Evolutionary conservation across 2,797 vertebrate genomes (phyloP).

Genomic region (Cyclura pinguis): DNA sequence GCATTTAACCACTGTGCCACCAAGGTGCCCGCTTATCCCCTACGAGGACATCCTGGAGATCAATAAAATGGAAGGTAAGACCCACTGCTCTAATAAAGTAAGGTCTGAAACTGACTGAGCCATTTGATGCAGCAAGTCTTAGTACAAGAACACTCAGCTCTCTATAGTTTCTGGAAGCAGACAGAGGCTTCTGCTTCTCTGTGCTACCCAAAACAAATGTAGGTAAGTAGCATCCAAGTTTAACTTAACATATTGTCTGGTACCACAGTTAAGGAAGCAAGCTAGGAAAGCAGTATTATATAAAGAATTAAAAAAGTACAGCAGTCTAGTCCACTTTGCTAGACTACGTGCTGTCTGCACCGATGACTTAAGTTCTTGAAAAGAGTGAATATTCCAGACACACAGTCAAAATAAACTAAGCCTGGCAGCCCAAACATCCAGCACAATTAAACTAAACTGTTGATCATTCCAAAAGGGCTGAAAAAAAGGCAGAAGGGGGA

Average conservation of each 20-base stretch:
- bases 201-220: fast-evolving
- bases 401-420: slow-evolving; percentile 77
- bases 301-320: slow-evolving; percentile 26
- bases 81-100: no score
- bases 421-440: slow-evolving; percentile 72
- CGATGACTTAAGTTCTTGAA: slow-evolving; percentile 69
- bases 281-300: not conserved
- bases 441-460: slow-evolving; percentile 78
- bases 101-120: not conserved
- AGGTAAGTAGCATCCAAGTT: not conserved
- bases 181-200: not conserved
- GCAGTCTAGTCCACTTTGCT: slow-evolving; percentile 28
- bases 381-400: slow-evolving; percentile 70
- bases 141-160: not conserved
- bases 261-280: not conserved
- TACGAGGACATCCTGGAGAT: no score
- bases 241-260: not conserved
- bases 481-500: not conserved
- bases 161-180: not conserved
- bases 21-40: no score
- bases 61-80: no score
- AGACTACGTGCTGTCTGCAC: slow-evolving; percentile 62
- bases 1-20: no score
- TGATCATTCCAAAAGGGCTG: slow-evolving; percentile 71
- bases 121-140: not conserved